A percentile compares a stretch with the other conserved stretches of the same genome.
Conservation (phyloP, 2,113 vertebrate genomes). For the Gasterosteus nipponicus region DNA sequence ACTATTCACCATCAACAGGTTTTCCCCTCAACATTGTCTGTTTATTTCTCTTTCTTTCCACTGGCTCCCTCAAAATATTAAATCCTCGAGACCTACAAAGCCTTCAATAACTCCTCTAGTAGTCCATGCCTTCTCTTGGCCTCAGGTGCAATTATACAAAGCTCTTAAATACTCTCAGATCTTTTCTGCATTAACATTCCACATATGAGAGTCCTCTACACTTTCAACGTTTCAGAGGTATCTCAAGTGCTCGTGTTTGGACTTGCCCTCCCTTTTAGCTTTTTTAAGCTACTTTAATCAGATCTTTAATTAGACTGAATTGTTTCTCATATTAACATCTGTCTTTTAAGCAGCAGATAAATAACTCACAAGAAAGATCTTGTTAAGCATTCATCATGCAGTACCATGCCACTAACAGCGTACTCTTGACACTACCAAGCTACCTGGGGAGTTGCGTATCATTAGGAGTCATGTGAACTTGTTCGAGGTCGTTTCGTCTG, state of each 20-base stretch:
- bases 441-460: slow-evolving; percentile 35
- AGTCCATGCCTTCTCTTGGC: neutral
- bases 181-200: neutral
- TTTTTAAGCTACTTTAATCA: neutral
- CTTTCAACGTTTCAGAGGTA: neutral
- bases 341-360: neutral
- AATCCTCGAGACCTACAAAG: slow-evolving; percentile 14
- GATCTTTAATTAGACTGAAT: neutral
- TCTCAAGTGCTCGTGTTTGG: neutral
- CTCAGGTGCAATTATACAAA: slow-evolving; percentile 11
- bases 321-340: neutral
- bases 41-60: neutral
- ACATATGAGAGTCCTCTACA: neutral
- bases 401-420: neutral
- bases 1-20: neutral
- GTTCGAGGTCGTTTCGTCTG: slow-evolving; percentile 50
- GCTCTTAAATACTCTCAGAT: neutral
- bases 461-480: slow-evolving; percentile 54
- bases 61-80: slow-evolving; percentile 16
- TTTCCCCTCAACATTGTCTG: neutral
- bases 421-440: neutral
- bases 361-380: neutral
- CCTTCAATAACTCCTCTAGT: slow-evolving; percentile 10
- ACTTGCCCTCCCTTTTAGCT: neutral
- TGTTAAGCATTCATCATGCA: neutral